phyloP scores from a whole-genome alignment of 2,113 vertebrate genomes.

The Pangasianodon hypophthalmus region DNA sequence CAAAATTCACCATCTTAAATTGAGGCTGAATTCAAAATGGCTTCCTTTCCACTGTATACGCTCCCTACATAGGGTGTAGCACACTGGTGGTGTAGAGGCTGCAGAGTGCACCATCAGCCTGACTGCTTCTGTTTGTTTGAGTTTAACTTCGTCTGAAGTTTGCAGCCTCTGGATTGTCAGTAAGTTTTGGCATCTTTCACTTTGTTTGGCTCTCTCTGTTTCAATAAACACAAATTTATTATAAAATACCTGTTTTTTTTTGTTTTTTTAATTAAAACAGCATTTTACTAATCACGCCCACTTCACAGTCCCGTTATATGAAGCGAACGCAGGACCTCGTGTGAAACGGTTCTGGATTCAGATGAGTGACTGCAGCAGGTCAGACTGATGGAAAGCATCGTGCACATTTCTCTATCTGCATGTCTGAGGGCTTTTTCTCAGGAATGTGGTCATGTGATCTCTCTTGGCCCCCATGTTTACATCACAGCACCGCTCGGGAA shows the following conservation, averaged over 20 bases:
- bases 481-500: slow-evolving; percentile 44
- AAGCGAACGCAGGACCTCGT: neutral
- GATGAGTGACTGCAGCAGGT: neutral
- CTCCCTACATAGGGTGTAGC: too few species aligned
- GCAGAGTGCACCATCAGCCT: too few species aligned
- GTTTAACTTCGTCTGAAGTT: neutral
- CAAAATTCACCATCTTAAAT: too few species aligned
- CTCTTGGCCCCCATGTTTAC: slow-evolving; percentile 46
- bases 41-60: too few species aligned
- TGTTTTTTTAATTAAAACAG: neutral
- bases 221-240: neutral
- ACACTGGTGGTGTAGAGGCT: too few species aligned
- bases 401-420: neutral
- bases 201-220: neutral
- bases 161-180: too few species aligned
- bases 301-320: neutral
- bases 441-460: slow-evolving; percentile 55
- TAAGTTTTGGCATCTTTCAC: neutral
- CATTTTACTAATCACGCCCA: neutral
- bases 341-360: neutral
- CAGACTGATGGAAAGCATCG: neutral
- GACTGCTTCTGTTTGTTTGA: too few species aligned
- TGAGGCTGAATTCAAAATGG: too few species aligned
- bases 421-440: slow-evolving; percentile 27
- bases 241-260: neutral